These are phyloP conservation scores for Grallaria varia DNA, from an alignment of 2,113 vertebrate species.

Conservation along the genomic window DNA sequence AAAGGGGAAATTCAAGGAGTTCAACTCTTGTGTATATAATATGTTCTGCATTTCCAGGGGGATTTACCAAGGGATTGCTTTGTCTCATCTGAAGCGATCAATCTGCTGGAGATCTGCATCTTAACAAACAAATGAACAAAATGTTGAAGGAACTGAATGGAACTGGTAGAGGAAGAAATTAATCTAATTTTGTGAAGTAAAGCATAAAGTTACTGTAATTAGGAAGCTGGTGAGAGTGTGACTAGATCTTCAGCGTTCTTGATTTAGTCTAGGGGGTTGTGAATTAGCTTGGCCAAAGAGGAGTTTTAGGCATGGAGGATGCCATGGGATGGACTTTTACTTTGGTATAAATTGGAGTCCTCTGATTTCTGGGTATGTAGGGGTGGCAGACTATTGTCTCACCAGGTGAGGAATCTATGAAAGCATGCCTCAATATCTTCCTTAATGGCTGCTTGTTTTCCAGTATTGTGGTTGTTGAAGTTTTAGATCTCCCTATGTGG, in stretches of 20 bases:
- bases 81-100: constrained; percentile 56
- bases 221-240: not conserved
- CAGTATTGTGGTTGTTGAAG: not conserved
- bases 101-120: constrained; percentile 39
- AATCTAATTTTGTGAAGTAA: constrained; percentile 26
- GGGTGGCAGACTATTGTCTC: not conserved
- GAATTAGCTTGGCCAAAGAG: not conserved
- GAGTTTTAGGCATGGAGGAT: not conserved
- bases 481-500: not conserved
- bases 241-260: not conserved
- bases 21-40: constrained; percentile 14
- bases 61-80: constrained; percentile 54
- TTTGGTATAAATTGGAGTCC: not conserved
- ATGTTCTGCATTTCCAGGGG: constrained; percentile 48
- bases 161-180: constrained; percentile 7
- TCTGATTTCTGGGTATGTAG: not conserved
- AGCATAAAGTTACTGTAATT: constrained; percentile 45
- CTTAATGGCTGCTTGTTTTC: not conserved
- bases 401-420: not conserved
- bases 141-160: constrained; percentile 28
- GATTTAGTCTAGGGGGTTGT: not conserved
- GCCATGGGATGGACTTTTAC: not conserved
- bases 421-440: not conserved
- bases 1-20: constrained; percentile 55
- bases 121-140: constrained; percentile 33